Percentiles rank a stretch among this genome's conserved stretches.
phyloP scores from a whole-genome alignment of 2,113 vertebrate species.

The Chamaea fasciata region DNA sequence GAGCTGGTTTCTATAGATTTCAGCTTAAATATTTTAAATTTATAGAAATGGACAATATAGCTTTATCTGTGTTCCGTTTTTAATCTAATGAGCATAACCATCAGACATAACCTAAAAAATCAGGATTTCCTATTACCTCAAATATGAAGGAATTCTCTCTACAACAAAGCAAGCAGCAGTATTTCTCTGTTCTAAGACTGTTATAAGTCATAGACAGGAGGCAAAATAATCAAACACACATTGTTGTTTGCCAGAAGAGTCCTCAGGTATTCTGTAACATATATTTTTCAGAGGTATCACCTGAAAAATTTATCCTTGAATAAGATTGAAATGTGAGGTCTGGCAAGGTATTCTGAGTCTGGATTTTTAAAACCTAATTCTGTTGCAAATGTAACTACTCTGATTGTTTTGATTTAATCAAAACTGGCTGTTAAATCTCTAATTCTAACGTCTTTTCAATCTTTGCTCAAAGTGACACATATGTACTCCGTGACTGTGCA shows the following conservation, averaged over 20 bases:
- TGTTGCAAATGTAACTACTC: conserved; percentile 38
- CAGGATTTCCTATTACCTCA: not conserved
- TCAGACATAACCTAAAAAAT: not conserved
- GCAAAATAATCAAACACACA: not conserved
- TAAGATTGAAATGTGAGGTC: conserved; percentile 14
- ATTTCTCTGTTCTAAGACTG: not conserved
- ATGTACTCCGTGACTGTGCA: conserved; percentile 47
- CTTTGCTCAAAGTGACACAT: conserved; percentile 60
- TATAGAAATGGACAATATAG: not conserved
- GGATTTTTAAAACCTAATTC: conserved; percentile 19
- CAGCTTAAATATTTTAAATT: not conserved
- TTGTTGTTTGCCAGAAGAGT: not conserved
- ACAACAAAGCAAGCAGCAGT: not conserved
- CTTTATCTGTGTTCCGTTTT: not conserved
- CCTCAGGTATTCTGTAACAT: not conserved
- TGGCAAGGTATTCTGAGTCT: conserved; percentile 8
- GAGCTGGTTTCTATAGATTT: not conserved
- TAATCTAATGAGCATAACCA: not conserved
- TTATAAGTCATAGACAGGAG: not conserved
- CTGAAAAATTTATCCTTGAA: conserved; percentile 1
- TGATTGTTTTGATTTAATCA: conserved; percentile 64
- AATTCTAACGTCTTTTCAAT: conserved; percentile 64
- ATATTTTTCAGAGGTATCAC: conserved; percentile 16
- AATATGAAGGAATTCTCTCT: not conserved
- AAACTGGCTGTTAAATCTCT: conserved; percentile 56